Evolutionary conservation across 2,888 invertebrate species (phyloP), one percentile per base, ranked within the genome.

Genomic region (Oscheius sp.): DNA sequence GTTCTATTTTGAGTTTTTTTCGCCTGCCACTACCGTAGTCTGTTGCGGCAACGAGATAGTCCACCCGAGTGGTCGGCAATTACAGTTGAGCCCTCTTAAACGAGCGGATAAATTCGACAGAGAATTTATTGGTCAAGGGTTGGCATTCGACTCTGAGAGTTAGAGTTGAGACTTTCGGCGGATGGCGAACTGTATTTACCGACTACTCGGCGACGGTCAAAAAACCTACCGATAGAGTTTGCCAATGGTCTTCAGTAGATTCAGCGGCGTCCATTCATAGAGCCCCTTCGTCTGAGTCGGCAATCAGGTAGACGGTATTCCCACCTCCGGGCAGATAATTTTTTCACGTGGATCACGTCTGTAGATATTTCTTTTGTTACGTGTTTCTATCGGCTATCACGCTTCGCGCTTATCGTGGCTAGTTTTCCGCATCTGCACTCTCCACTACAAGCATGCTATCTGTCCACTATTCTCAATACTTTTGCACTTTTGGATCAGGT

Each of bases 331-430:
- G 15, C 15, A 42, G 34, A 34, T 23, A 55, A 34, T 55, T 55
- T 34, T 55, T 52, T 52, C 58, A 58, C 45, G n/a, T n/a, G 45
- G 27, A 37, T 37, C 27, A 23, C 27, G 15, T 50, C 17, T 15
- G 12, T 17, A 27, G 25, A 27, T 12, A 3, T 64, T 64, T 48
- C 50, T 31, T 34, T 64, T 64, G 64, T 64, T 64, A 64, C 64
- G 64, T 64, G 64, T 34, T 64, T 64, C 46, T 50, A 64, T 64
- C 64, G 64, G 64, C 64, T 64, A 46, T 64, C 64, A 48, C 37
- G 64, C 48, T 46, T 50, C 8, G 31, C 46, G 48, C 64, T 48
- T 64, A 50, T 48, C 50, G 64, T 48, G 64, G 48, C 64, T 64
- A 64, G 64, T 64, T 64, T 64, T 48, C 50, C 33, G 48, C 34